Evolutionary conservation across 92 coral and sea anemone genomes (phyloP), one percentile per base, ranked within the genome.

Genomic region (Meandrina meandrites): DNA sequence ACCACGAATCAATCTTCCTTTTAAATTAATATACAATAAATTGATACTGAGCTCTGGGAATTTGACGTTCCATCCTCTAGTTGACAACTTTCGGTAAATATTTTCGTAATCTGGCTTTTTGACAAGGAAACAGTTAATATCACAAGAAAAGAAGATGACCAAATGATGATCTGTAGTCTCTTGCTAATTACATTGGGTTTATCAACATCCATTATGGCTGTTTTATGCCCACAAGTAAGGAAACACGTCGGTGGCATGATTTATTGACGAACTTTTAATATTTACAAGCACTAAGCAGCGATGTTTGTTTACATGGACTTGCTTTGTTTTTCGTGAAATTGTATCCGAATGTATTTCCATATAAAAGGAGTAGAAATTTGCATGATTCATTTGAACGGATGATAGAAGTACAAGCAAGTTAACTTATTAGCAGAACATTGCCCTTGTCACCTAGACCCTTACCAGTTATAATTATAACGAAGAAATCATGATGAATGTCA

Each of bases 401-500:
- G 37, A 71, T 22, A 21, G n/a, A 48, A 45, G 28, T 71, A 4
- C 37, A 48, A 34, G 30, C 5, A 21, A 36, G 81, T 50, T 78
- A n/a, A 30, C 5, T 12, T 8, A 19, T 72, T 19, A 35, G 35
- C 11, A 71, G 48, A 34, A 0, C 42, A 24, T 71, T 71, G 13
- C 68, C 30, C 64, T 5, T 60, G 67, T 58, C 67, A 58, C 67
- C 31, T 60, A 10, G 27, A 66, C 71, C 71, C 69, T 62, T 62
- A 12, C 28, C 34, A 30, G 9, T 66, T 64, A 4, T 45, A 3
- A 27, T 16, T 36, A 0, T 24, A 32, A 17, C 21, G 31, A 13
- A 19, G 36, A 60, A 62, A 66, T 45, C 71, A 80, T 80, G 84
- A 57, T 40, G 31, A 80, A 80, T 45, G 16, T n/a, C 73, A 80